These are phyloP conservation scores for Xiphophorus hellerii DNA, from an alignment of 2,113 vertebrate species.

Conservation along the genomic window DNA sequence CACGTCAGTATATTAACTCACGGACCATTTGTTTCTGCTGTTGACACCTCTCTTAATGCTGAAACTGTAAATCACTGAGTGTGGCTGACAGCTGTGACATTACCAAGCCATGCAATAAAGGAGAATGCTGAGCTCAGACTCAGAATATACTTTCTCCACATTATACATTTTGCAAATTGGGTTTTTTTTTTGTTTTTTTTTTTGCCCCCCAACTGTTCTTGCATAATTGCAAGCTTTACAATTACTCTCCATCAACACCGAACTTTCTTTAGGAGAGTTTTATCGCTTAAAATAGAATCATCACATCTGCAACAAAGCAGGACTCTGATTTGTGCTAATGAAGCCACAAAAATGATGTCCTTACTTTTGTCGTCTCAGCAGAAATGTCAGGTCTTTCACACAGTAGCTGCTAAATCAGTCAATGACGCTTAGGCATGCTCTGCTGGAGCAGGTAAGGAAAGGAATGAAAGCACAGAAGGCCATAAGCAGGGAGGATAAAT, in stretches of 20 bases:
- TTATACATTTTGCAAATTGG: conserved; percentile 43
- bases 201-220: neutral
- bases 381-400: conserved; percentile 38
- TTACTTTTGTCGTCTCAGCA: conserved; percentile 36
- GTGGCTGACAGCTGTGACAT: conserved; percentile 65
- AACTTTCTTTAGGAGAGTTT: conserved; percentile 1
- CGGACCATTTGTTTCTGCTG: conserved; percentile 68
- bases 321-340: conserved; percentile 32
- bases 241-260: conserved; percentile 41
- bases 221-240: conserved; percentile 32
- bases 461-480: neutral
- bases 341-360: conserved; percentile 24
- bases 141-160: conserved; percentile 44
- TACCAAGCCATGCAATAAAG: conserved; percentile 69
- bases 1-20: conserved; percentile 53
- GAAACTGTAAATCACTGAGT: conserved; percentile 72
- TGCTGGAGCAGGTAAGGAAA: conserved; percentile 35
- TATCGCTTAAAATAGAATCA: conserved; percentile 40
- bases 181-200: neutral
- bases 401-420: conserved; percentile 31
- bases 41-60: conserved; percentile 74
- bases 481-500: conserved; percentile 11
- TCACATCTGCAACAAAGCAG: neutral
- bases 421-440: conserved; percentile 37
- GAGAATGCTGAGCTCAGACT: conserved; percentile 68